Percentiles rank a stretch among this genome's conserved stretches.
phyloP scores from a whole-genome alignment of 2,113 vertebrate genomes.

The Sula dactylatra region DNA sequence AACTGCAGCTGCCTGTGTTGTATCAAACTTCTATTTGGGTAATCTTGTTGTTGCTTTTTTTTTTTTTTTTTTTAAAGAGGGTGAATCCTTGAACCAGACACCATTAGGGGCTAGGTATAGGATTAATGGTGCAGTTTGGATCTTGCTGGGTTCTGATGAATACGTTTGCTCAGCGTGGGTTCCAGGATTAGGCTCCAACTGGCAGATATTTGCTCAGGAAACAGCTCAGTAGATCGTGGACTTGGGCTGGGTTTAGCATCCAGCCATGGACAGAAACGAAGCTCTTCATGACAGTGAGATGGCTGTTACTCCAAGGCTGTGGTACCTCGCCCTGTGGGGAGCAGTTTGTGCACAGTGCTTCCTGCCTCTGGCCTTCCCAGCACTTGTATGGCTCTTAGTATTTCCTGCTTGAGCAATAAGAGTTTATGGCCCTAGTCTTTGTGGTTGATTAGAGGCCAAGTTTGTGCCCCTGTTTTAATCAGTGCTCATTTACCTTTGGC shows the following conservation, averaged over 20 bases:
- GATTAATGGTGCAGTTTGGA: neutral
- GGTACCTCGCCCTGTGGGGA: neutral
- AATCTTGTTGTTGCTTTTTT: neutral
- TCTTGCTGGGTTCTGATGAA: neutral
- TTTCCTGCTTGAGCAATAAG: slow-evolving; percentile 52
- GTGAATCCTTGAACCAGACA: neutral
- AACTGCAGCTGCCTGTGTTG: neutral
- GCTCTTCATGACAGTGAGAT: neutral
- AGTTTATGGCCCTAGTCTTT: slow-evolving; percentile 54
- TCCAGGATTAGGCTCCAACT: neutral
- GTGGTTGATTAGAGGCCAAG: slow-evolving; percentile 65
- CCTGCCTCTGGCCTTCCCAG: neutral
- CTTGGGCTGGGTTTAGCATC: neutral
- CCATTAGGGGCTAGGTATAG: neutral
- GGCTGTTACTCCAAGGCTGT: neutral
- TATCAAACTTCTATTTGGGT: neutral
- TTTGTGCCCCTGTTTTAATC: slow-evolving; percentile 71
- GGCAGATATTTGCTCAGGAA: neutral
- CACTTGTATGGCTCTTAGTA: neutral
- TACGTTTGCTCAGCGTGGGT: neutral
- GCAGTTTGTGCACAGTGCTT: neutral
- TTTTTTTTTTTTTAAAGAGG: neutral
- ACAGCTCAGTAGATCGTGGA: neutral
- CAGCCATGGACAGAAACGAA: neutral
- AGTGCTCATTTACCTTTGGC: slow-evolving; percentile 79